Base-by-base conservation (phyloP, 1,140 invertebrate species). In the Pseudomyrmex dendroicus region DNA sequence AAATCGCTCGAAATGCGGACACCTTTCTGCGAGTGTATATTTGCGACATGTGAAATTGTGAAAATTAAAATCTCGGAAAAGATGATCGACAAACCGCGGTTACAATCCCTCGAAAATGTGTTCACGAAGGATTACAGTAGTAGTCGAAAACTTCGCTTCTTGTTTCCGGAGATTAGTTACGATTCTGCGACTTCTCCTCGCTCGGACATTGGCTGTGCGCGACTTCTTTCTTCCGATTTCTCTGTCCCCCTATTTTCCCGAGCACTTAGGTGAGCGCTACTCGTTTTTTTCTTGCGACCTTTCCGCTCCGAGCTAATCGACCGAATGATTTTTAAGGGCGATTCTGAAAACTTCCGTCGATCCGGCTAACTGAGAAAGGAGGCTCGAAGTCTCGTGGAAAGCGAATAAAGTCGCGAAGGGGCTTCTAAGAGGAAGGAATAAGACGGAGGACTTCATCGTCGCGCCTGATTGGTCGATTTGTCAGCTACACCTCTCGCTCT, bases 381-480 rank as follows among this genome's bases (percentile, higher is more conserved):
- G 25, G 10, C 22, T 22, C 10, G 72, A 25, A 46, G 44, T 17
- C 62, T 22, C 59, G 44, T 15, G 57, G n/a, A 59, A 57, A 25
- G 56, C 61, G 78, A 84, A 85, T 68, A 64, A 63, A 84, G 73
- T 83, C 63, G 80, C 83, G 73, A 82, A 80, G 76, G 80, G 86
- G 74, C 63, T 76, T 85, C 80, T 73, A 82, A 87, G 56, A 88
- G 73, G 62, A 74, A 68, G 72, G 78, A 78, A 90, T 90, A 91
- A 91, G 91, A 91, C 83, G 85, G 83, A 92, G 88, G 86, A 92
- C 90, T 92, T 91, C 90, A 91, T 92, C 90, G 89, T 86, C 82
- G 84, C 89, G 87, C 91, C 89, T 92, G 90, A 92, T 92, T 92
- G 91, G 87, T 84, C 90, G 90, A 92, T 92, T 91, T 89, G 90